Evolutionary conservation across 1,140 invertebrate genomes (phyloP).

Genomic region (Vanessa tameamea): DNA sequence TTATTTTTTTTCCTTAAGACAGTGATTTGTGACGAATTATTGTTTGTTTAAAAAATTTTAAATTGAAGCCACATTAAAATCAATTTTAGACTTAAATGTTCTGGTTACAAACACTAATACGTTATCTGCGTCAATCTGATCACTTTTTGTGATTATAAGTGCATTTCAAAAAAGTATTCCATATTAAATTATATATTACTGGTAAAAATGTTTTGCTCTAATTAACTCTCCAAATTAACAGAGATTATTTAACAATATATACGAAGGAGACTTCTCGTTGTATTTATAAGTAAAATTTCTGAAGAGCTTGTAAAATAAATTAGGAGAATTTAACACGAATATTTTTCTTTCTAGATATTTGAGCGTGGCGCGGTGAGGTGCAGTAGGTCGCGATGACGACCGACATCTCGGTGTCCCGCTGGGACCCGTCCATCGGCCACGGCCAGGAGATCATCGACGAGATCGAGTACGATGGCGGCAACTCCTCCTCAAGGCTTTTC

Average conservation of each 20-base stretch:
- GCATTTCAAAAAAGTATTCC: too few species aligned
- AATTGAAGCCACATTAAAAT: too few species aligned
- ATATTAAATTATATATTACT: too few species aligned
- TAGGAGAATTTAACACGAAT: not conserved
- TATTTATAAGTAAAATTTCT: not conserved
- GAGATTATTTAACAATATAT: too few species aligned
- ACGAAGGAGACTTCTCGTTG: too few species aligned
- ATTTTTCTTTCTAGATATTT: constrained; percentile 56
- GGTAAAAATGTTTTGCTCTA: too few species aligned
- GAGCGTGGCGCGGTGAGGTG: constrained; percentile 71
- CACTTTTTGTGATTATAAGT: too few species aligned
- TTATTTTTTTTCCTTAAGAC: too few species aligned
- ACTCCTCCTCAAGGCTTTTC: constrained; percentile 98
- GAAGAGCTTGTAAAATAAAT: not conserved
- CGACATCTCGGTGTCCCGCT: constrained; percentile 97
- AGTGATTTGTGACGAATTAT: not conserved
- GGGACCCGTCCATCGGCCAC: constrained; percentile 92
- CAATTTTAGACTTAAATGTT: too few species aligned
- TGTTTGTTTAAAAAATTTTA: not conserved
- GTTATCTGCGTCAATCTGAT: too few species aligned
- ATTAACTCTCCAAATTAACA: too few species aligned
- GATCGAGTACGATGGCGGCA: constrained; percentile 99
- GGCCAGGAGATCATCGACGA: constrained; percentile 95
- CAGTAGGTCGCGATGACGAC: constrained; percentile 91
- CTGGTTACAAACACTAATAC: too few species aligned